Conservation (phyloP, 2,888 invertebrate species). For the Apodemia zela region DNA sequence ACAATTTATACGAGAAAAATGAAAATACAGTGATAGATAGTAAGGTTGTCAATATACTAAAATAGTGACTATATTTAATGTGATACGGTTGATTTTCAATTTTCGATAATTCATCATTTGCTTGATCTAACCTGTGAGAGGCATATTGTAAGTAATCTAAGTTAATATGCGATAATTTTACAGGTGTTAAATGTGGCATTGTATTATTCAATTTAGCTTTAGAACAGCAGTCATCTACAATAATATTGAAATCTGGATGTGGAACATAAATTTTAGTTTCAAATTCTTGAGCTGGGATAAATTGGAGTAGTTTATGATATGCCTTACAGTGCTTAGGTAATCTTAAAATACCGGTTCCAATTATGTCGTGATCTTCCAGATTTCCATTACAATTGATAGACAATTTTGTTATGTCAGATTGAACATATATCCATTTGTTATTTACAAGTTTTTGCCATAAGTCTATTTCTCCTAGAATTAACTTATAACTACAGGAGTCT, state of each 20-base stretch:
- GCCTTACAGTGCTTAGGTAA: background rate
- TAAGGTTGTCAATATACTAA: background rate
- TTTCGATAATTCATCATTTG: background rate
- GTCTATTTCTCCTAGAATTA: background rate
- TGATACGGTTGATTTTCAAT: conserved; percentile 4
- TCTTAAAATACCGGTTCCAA: background rate
- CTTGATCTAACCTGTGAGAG: background rate
- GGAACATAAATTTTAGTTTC: conserved; percentile 2
- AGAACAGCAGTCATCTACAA: background rate
- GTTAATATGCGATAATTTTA: no score
- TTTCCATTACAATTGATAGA: no score
- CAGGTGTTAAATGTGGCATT: background rate
- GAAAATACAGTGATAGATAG: background rate
- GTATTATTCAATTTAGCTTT: background rate
- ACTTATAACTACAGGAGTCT: background rate
- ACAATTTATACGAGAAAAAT: background rate
- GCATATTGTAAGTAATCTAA: no score
- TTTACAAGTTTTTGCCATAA: conserved; percentile 1
- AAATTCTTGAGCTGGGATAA: background rate
- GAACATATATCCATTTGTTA: background rate
- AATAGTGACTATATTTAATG: conserved; percentile 2
- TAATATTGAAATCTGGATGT: background rate
- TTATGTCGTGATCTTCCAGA: background rate
- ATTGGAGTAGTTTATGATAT: conserved; percentile 1
- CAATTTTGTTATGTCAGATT: background rate